Base-by-base conservation (phyloP, 2,113 vertebrate species). In the Psettodes erumei region DNA sequence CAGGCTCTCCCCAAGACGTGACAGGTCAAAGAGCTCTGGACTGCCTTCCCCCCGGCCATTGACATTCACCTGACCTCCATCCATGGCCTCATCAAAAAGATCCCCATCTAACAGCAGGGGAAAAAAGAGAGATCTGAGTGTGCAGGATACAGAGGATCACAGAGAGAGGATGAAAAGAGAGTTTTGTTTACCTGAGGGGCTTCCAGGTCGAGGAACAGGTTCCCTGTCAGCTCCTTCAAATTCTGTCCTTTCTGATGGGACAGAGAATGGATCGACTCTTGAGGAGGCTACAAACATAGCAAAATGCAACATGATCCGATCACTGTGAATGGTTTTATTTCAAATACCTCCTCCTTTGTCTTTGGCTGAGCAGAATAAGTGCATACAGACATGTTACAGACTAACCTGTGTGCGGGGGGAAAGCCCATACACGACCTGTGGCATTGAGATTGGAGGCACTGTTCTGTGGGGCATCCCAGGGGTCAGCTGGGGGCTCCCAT, bases 11-110 rank as follows among this genome's bases (percentile, higher is more conserved):
- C 92, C 93, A 9, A 98, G 90, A 43, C 69, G 61, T 1, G 92
- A 60, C 59, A 99, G 77, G 77, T 97, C 95, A 9, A 96, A 96
- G 59, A 89, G 56, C 38, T 96, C 95, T 18, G 93, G 89, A 53
- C 93, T 95, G 76, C 90, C 92, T 0, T 80, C 88, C 47, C 91
- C 89, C 0, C 71, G 84, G 6, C 95, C 94, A 0, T 97, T 96
- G 66, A 95, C 67, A 0, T 95, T 94, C 79, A 95, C 61, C 79
- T 92, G 94, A 68, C 94, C 90, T 61, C 94, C 95, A 70, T 95
- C 95, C 89, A 96, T 93, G 42, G 93, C 93, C 2, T 97, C 96
- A 15, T 95, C 94, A 59, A 99, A 98, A 35, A 95, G 89, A 88
- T 97, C 95, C 30, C 93, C 89, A 70, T 98, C 97, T 99, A 84